These are phyloP conservation scores for Gorsachius magnificus DNA, from an alignment of 2,797 vertebrate species.

Conservation along the genomic window DNA sequence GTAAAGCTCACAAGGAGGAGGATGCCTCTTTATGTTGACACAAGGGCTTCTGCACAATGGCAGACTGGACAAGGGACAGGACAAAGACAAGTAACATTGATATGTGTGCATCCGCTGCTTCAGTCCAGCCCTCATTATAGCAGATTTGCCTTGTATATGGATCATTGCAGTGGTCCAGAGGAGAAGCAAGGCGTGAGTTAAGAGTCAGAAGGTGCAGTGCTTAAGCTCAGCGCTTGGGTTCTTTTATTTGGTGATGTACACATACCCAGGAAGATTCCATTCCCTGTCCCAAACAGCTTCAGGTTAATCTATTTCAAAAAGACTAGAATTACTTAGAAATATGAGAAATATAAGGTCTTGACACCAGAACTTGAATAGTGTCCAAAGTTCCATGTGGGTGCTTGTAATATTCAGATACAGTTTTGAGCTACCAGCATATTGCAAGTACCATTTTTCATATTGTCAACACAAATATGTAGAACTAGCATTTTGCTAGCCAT, in stretches of 20 bases:
- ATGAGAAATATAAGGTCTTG: not conserved
- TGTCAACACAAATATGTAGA: not conserved
- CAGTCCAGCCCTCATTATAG: not conserved
- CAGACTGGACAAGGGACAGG: not conserved
- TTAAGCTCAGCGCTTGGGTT: not conserved
- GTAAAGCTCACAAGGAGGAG: not conserved
- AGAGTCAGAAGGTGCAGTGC: not conserved
- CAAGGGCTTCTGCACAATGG: not conserved
- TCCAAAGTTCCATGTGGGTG: not conserved
- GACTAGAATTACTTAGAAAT: not conserved
- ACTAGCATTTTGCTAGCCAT: not conserved
- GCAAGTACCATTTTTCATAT: not conserved
- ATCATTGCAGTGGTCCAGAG: not conserved
- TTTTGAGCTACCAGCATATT: not conserved
- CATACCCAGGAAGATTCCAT: not conserved
- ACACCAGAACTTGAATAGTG: not conserved
- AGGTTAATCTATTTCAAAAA: not conserved
- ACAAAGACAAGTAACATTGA: not conserved
- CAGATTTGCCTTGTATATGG: not conserved
- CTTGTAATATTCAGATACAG: not conserved
- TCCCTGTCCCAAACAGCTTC: not conserved
- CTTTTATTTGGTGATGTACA: not conserved
- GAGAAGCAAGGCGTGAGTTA: not conserved
- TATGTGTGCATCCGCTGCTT: not conserved
- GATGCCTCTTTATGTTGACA: not conserved